These are phyloP conservation scores for Phocoena sinus DNA, from an alignment of 2,113 vertebrate genomes.

Conservation along the genomic window DNA sequence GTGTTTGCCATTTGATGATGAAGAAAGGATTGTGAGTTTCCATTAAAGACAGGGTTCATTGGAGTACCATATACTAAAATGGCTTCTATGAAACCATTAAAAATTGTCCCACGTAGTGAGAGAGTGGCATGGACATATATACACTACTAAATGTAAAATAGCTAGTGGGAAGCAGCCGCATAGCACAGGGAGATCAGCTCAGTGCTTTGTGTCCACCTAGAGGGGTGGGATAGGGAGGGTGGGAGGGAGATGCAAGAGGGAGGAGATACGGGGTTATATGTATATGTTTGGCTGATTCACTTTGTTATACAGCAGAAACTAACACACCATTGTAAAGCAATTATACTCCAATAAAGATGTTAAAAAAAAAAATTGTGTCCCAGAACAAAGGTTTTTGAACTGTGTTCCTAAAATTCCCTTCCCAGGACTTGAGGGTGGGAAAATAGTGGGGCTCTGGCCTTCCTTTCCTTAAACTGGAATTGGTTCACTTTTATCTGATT, in stretches of 20 bases:
- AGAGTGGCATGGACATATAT: too few species aligned
- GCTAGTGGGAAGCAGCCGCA: too few species aligned
- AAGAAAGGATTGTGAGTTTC: conserved; percentile 17
- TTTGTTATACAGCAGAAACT: too few species aligned
- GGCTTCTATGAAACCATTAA: conserved; percentile 42
- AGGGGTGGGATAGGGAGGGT: too few species aligned
- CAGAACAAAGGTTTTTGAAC: conserved; percentile 11
- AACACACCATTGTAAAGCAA: too few species aligned
- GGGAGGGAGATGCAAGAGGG: too few species aligned
- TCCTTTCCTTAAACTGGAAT: neutral
- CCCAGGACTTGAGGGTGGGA: neutral
- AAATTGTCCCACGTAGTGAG: neutral
- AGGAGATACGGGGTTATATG: too few species aligned
- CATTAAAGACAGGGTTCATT: conserved; percentile 11
- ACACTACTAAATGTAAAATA: too few species aligned
- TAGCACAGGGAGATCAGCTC: too few species aligned
- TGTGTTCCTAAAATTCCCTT: conserved; percentile 14
- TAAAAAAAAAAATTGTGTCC: neutral
- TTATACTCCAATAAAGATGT: too few species aligned
- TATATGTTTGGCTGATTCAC: neutral
- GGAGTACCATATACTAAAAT: neutral
- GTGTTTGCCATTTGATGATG: neutral
- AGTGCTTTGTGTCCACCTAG: too few species aligned
- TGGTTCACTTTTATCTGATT: neutral
- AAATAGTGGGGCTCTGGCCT: neutral